Evolutionary conservation across 2,113 vertebrate genomes (phyloP), one percentile per base, ranked within the genome.

Genomic region (Isurus oxyrinchus): DNA sequence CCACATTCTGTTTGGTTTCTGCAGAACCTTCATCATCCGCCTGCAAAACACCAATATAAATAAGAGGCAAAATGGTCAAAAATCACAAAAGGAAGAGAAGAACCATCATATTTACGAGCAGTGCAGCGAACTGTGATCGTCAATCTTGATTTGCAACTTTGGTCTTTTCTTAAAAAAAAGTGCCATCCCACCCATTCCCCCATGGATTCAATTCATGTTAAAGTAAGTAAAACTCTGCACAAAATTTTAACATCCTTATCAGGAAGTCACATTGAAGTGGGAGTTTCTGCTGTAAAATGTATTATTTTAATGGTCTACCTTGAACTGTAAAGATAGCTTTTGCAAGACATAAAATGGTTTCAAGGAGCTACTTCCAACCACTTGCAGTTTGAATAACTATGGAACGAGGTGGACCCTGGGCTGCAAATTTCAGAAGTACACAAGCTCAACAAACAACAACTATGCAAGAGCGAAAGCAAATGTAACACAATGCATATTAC

Each of bases 11-110:
- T 0, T 97, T 97, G 4, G 98, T 97, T 96, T 98, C 98, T 0
- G 96, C 88, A 31, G 97, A 97, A 76, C 96, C 97, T 16, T 86
- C 93, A n/a, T 97, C 98, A 5, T 98, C 98, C 67, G 98, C 98
- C 99, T 99, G 96, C 0, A 55, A 55, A 95, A 90, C 1, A 96
- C 27, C 5, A 86, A 55, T 49, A 96, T 53, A 0, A 96, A 67
- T 35, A 59, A 91, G 57, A 91, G 55, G 27, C 44, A 87, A 44
- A 23, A 19, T 66, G 35, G 40, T 21, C n/a, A 72, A 69, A 53
- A 76, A 14, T 25, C 44, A 49, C 25, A 72, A 94, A 40, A 94
- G 19, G 88, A 61, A 94, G 16, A 63, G 25, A 90, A 90, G 53
- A 63, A n/a, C n/a, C n/a, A n/a, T 6, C 10, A 23, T 59, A 91